Evolutionary conservation across 2,113 vertebrate genomes (phyloP).

Genomic region (Piliocolobus tephrosceles): DNA sequence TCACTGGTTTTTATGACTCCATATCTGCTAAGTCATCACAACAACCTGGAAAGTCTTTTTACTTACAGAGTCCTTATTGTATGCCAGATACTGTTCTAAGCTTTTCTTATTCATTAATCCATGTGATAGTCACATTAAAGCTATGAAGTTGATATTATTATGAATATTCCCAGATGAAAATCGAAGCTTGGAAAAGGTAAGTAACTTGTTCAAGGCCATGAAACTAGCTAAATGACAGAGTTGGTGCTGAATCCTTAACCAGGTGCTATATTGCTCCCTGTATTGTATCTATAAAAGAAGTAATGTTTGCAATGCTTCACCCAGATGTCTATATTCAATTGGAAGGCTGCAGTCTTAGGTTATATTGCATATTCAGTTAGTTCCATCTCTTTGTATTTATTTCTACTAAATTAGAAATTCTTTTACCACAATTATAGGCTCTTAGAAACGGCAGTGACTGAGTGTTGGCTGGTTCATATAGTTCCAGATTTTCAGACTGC

Average conservation of each 20-base stretch:
- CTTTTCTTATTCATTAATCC: background rate
- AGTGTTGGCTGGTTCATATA: conserved; percentile 25
- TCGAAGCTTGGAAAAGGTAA: background rate
- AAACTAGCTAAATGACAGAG: background rate
- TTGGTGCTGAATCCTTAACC: background rate
- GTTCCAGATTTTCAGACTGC: conserved; percentile 29
- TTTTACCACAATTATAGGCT: background rate
- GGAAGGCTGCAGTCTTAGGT: background rate
- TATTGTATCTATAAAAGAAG: background rate
- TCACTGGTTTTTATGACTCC: background rate
- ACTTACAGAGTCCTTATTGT: background rate
- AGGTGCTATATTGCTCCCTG: background rate
- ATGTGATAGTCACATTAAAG: background rate
- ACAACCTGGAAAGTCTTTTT: background rate
- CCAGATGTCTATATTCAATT: background rate
- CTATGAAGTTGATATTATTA: background rate
- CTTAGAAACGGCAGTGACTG: conserved; percentile 36
- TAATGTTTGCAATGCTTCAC: background rate
- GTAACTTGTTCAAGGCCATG: background rate
- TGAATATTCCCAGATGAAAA: background rate
- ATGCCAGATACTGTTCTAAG: background rate
- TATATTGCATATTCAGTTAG: background rate
- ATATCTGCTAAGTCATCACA: background rate
- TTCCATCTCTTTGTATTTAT: conserved; percentile 26
- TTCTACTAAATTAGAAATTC: conserved; percentile 38